phyloP scores from a whole-genome alignment of 1,140 invertebrate genomes.

The Drosophila seguyi region DNA sequence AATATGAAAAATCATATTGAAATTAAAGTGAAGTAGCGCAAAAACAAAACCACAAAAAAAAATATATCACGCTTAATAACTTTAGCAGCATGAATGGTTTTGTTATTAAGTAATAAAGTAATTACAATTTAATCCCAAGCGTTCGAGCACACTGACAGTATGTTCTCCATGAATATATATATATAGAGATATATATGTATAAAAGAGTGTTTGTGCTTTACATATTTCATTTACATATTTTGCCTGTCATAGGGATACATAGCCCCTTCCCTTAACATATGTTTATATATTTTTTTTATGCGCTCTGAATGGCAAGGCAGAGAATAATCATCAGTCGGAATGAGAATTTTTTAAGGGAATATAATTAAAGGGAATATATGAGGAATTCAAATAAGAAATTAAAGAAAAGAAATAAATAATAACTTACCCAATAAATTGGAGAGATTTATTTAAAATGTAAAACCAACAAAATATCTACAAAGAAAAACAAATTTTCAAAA shows the following conservation, averaged over 20 bases:
- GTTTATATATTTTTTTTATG: slow-evolving; percentile 8
- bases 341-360: neutral
- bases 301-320: slow-evolving; percentile 5
- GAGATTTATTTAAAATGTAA: neutral
- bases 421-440: neutral
- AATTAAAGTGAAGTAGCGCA: slow-evolving; percentile 45
- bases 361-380: neutral
- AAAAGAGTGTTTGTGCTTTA: slow-evolving; percentile 11
- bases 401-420: neutral
- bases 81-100: slow-evolving; percentile 77
- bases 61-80: slow-evolving; percentile 62
- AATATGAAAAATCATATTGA: slow-evolving; percentile 55
- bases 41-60: slow-evolving; percentile 20
- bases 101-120: slow-evolving; percentile 82
- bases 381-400: neutral
- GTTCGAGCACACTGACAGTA: slow-evolving; percentile 30
- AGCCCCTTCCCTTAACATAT: slow-evolving; percentile 12
- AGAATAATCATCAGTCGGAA: slow-evolving; percentile 2
- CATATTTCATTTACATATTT: slow-evolving; percentile 53
- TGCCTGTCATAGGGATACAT: slow-evolving; percentile 1
- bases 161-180: slow-evolving; percentile 1
- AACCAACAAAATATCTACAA: too few relatives aligned
- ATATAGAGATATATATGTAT: neutral
- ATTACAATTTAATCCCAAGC: slow-evolving; percentile 76
- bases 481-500: too few relatives aligned